Base-by-base conservation (phyloP, 2,113 vertebrate species). In the Thalassarche chlororhynchos region DNA sequence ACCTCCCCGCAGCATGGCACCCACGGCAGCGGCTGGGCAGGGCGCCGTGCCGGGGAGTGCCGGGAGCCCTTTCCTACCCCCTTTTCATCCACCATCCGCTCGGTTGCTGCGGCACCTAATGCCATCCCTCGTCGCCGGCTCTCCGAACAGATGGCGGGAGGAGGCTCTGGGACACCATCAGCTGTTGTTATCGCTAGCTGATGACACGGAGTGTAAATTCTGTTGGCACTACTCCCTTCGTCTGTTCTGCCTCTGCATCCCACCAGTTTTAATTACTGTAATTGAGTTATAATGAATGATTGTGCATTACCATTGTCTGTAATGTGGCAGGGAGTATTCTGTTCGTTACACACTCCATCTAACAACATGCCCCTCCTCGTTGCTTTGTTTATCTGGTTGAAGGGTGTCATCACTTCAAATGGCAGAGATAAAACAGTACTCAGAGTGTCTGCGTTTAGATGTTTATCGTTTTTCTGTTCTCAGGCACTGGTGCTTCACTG, bases 241-340 rank as follows among this genome's bases (percentile, higher is more conserved):
- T 90, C 97, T 96, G 95, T 87, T 85, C 97, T 83, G 98, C 98
- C 96, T 93, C 97, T 97, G 98, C 96, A 82, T 91, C 98, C 98
- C 98, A 96, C 98, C 98, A 89, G 97, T 90, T 97, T 98, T 98
- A 98, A 98, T 98, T 98, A 97, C 98, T 95, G 97, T 98, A 98
- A 98, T 98, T 98, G 98, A 98, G 98, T 95, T 97, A 86, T 98
- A 98, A 98, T 98, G 98, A 98, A 97, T 90, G 96, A 97, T 97
- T 96, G 97, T 94, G 97, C 90, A 47, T 86, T 94, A 12, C 74
- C 97, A 87, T 97, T 97, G 97, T 98, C 95, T 96, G 97, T 58
- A 61, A 74, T 76, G 89, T 68, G 93, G 96, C 95, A 36, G 80
- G 96, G 94, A 97, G 69, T 52, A 40, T 74, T 90, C 88, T 34